These are phyloP conservation scores for Scomber colias DNA, from an alignment of 2,113 vertebrate genomes.

Conservation along the genomic window DNA sequence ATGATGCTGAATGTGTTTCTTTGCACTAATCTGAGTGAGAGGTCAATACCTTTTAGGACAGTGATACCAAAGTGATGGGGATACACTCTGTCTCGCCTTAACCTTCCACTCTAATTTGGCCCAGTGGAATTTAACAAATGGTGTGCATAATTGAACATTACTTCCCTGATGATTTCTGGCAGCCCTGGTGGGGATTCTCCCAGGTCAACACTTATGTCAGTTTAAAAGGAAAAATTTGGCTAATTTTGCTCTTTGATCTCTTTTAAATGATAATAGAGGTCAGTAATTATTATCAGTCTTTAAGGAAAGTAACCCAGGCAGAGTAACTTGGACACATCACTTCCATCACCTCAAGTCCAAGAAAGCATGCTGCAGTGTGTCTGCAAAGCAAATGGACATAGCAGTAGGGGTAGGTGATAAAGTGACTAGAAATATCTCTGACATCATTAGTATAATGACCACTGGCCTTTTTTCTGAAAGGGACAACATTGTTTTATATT, in stretches of 20 bases:
- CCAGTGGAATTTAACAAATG: conserved; percentile 90
- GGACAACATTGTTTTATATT: not conserved
- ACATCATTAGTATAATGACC: not conserved
- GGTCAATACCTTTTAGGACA: conserved; percentile 93
- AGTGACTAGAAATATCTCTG: not conserved
- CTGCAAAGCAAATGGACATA: not conserved
- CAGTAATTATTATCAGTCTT: conserved; percentile 69
- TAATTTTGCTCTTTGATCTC: conserved; percentile 79
- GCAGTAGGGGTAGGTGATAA: not conserved
- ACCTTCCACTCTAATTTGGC: conserved; percentile 89
- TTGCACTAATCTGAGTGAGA: conserved; percentile 91
- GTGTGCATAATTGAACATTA: conserved; percentile 91
- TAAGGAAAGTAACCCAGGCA: conserved; percentile 50
- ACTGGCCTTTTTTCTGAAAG: not conserved
- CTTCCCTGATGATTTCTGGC: conserved; percentile 86
- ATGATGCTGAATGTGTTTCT: conserved; percentile 92
- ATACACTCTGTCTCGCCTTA: conserved; percentile 88
- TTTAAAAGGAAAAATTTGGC: conserved; percentile 73
- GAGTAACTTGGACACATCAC: conserved; percentile 57
- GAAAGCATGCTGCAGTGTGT: not conserved
- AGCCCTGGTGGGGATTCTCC: conserved; percentile 65
- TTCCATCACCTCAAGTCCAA: conserved; percentile 7
- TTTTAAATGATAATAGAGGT: conserved; percentile 81
- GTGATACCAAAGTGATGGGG: conserved; percentile 96
- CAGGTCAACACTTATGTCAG: conserved; percentile 79